Evolutionary conservation across 2,888 invertebrate genomes (phyloP).

Genomic region (Adelphocoris suturalis): DNA sequence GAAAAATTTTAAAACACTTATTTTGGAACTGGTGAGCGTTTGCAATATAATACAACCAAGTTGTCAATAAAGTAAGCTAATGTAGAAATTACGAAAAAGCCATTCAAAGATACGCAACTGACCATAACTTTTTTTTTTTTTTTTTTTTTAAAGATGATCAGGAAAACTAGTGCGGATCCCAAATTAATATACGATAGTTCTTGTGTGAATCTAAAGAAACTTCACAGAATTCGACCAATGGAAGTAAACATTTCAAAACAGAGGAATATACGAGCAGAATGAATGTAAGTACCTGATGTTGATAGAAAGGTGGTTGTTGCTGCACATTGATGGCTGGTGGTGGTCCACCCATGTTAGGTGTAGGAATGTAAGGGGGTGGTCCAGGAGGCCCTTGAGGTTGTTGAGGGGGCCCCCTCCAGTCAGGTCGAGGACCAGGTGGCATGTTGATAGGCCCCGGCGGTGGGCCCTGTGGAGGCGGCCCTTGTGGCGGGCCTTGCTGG

Average conservation of each 20-base stretch:
- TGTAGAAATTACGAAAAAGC: too few relatives aligned
- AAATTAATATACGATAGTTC: background rate
- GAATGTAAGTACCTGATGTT: conserved; percentile 55
- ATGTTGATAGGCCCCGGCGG: conserved; percentile 76
- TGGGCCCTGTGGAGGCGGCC: conserved; percentile 79
- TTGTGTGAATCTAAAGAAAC: background rate
- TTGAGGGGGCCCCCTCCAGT: conserved; percentile 81
- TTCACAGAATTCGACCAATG: background rate
- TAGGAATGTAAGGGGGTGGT: conserved; percentile 78
- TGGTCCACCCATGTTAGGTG: conserved; percentile 60
- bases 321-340: conserved; percentile 51
- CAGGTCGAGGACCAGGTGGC: conserved; percentile 58
- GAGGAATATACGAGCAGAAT: conserved; percentile 24
- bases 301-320: conserved; percentile 64
- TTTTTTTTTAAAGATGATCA: too few relatives aligned
- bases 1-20: too few relatives aligned
- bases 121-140: too few relatives aligned
- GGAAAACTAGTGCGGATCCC: background rate
- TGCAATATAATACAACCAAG: too few relatives aligned
- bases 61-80: too few relatives aligned
- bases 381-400: conserved; percentile 80
- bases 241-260: background rate
- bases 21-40: too few relatives aligned
- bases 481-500: conserved; percentile 77
- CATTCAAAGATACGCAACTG: too few relatives aligned